Conservation (phyloP, 1,140 invertebrate species). For the Notospermus geniculatus region DNA sequence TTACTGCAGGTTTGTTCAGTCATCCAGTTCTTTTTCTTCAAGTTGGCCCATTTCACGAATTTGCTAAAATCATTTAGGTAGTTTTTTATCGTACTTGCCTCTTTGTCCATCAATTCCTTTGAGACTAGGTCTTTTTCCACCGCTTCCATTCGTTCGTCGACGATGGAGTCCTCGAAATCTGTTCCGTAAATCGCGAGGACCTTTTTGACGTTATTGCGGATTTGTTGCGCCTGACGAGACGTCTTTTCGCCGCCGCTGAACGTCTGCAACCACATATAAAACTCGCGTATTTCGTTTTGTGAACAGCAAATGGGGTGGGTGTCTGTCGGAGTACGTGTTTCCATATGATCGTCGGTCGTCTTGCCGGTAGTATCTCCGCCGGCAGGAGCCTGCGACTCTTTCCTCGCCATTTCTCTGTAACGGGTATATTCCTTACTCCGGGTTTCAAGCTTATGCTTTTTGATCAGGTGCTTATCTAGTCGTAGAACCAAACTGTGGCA, state of each 20-base stretch:
- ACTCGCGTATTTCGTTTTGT: not conserved
- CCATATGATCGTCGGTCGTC: too few relatives aligned
- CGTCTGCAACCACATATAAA: slow-evolving; percentile 9
- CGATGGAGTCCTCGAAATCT: not conserved
- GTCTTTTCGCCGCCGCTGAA: slow-evolving; percentile 7
- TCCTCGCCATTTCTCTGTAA: not conserved
- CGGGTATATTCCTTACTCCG: not conserved
- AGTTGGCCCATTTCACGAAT: not conserved
- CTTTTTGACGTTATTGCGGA: not conserved
- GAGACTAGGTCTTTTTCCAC: not conserved
- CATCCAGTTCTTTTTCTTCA: not conserved
- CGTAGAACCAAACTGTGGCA: not conserved
- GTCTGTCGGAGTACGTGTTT: not conserved
- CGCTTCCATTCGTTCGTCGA: not conserved
- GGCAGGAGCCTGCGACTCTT: not conserved
- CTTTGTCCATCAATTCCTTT: not conserved
- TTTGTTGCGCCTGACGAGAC: not conserved
- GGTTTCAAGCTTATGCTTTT: not conserved
- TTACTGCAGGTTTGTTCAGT: not conserved
- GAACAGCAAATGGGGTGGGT: not conserved
- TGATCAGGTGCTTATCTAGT: not conserved
- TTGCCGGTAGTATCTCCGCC: too few relatives aligned
- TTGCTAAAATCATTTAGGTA: slow-evolving; percentile 2
- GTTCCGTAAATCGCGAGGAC: not conserved
- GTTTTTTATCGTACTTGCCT: slow-evolving; percentile 7